Conservation (phyloP, 1,140 invertebrate species). For the Asbolus verrucosus region DNA sequence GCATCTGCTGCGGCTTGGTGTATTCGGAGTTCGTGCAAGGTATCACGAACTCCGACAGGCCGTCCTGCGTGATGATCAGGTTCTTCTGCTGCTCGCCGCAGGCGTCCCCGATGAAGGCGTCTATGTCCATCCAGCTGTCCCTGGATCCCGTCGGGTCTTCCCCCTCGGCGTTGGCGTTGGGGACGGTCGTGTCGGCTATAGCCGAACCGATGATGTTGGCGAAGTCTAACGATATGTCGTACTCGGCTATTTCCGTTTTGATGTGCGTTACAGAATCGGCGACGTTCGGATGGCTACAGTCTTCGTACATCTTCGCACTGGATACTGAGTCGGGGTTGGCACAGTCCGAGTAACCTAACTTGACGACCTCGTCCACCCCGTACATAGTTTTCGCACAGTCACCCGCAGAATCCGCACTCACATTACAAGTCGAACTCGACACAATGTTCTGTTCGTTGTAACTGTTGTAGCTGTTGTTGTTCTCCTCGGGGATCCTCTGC, state of each 20-base stretch:
- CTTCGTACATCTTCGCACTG: constrained; percentile 66
- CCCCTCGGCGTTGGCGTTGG: constrained; percentile 68
- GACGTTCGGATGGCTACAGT: constrained; percentile 64
- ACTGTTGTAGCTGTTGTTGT: constrained; percentile 68
- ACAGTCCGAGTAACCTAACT: constrained; percentile 64
- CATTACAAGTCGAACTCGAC: constrained; percentile 73
- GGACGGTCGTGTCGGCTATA: constrained; percentile 88
- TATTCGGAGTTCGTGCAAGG: constrained; percentile 67
- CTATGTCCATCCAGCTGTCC: constrained; percentile 85
- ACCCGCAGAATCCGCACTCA: constrained; percentile 64
- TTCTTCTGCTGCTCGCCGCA: constrained; percentile 70
- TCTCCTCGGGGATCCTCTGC: constrained; percentile 75
- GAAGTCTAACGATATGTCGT: constrained; percentile 85
- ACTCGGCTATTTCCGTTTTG: constrained; percentile 69
- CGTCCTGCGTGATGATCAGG: constrained; percentile 73
- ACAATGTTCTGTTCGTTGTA: constrained; percentile 74
- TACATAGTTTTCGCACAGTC: constrained; percentile 73
- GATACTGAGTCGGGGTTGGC: constrained; percentile 66
- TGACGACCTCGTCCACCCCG: constrained; percentile 67
- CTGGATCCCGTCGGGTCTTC: constrained; percentile 76
- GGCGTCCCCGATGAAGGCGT: constrained; percentile 84
- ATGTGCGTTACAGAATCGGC: constrained; percentile 66
- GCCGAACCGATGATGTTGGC: constrained; percentile 89
- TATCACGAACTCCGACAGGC: constrained; percentile 75
- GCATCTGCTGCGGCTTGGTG: constrained; percentile 57